Conservation (phyloP, 2,113 vertebrate species). For the Bubalus kerabau region DNA sequence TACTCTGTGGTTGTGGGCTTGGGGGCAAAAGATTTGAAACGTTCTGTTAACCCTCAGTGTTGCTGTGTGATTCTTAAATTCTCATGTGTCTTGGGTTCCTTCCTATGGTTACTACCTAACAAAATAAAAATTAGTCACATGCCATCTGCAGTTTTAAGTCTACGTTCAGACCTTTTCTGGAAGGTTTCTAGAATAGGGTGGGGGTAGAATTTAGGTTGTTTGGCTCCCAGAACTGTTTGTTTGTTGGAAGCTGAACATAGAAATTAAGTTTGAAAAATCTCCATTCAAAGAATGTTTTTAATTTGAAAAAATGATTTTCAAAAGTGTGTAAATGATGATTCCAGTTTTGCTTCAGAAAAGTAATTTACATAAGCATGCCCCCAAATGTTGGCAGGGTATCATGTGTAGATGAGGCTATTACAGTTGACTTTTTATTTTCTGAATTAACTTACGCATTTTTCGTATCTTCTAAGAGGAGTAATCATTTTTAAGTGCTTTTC, state of each 20-base stretch:
- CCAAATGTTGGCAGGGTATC: not conserved
- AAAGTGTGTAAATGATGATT: not conserved
- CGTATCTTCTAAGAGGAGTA: not conserved
- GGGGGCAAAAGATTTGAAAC: not conserved
- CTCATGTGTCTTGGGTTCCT: not conserved
- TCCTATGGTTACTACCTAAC: not conserved
- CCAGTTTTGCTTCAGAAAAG: not conserved
- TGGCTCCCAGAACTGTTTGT: not conserved
- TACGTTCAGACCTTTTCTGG: not conserved
- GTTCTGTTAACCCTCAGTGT: not conserved
- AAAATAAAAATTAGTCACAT: not conserved
- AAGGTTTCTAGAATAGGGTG: not conserved
- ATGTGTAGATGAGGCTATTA: not conserved
- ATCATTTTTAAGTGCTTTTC: not conserved
- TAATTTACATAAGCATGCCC: not conserved
- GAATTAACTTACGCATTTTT: not conserved
- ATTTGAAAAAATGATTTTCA: conserved; percentile 25
- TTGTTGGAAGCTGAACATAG: not conserved
- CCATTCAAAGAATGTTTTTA: not conserved
- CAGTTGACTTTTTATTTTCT: not conserved
- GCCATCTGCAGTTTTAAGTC: not conserved
- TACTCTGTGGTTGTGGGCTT: not conserved
- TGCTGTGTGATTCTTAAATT: not conserved
- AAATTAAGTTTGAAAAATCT: not conserved
- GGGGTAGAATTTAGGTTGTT: not conserved